Evolutionary conservation across 2,113 vertebrate species (phyloP).

Genomic region (Circaetus gallicus): DNA sequence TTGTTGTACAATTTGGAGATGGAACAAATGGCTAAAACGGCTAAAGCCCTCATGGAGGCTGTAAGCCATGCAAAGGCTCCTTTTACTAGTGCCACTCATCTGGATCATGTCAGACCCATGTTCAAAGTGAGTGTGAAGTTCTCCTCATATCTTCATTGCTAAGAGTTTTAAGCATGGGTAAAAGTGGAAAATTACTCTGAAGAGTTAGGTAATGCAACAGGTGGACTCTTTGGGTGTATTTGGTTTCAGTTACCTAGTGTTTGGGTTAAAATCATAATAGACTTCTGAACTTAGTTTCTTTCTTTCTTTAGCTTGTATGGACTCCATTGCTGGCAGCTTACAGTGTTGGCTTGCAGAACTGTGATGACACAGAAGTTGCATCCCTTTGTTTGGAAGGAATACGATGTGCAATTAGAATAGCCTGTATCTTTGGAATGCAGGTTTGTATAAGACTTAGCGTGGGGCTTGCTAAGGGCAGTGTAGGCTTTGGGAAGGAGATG

Average conservation of each 20-base stretch:
- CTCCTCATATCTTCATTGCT: background rate
- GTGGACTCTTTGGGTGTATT: background rate
- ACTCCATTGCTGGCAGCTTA: slow-evolving; percentile 93
- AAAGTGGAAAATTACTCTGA: background rate
- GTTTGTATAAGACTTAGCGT: slow-evolving; percentile 60
- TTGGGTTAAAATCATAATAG: background rate
- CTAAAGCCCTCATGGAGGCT: slow-evolving; percentile 96
- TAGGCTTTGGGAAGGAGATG: background rate
- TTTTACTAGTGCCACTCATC: slow-evolving; percentile 94
- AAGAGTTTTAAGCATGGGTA: background rate
- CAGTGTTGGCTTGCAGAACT: slow-evolving; percentile 95
- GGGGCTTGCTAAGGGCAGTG: background rate
- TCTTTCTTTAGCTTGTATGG: slow-evolving; percentile 87
- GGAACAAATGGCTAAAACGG: slow-evolving; percentile 98
- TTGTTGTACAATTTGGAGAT: slow-evolving; percentile 96
- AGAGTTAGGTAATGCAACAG: background rate
- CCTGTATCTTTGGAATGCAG: slow-evolving; percentile 97
- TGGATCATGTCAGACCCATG: slow-evolving; percentile 96
- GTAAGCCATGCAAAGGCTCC: slow-evolving; percentile 95
- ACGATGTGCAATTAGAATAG: slow-evolving; percentile 92
- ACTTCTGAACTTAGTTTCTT: background rate
- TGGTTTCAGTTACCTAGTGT: background rate
- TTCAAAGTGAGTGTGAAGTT: slow-evolving; percentile 85
- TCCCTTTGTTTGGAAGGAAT: slow-evolving; percentile 95
- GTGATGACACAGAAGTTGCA: slow-evolving; percentile 93